Evolutionary conservation across 2,888 invertebrate genomes (phyloP).

Genomic region (Sicus ferrugineus): DNA sequence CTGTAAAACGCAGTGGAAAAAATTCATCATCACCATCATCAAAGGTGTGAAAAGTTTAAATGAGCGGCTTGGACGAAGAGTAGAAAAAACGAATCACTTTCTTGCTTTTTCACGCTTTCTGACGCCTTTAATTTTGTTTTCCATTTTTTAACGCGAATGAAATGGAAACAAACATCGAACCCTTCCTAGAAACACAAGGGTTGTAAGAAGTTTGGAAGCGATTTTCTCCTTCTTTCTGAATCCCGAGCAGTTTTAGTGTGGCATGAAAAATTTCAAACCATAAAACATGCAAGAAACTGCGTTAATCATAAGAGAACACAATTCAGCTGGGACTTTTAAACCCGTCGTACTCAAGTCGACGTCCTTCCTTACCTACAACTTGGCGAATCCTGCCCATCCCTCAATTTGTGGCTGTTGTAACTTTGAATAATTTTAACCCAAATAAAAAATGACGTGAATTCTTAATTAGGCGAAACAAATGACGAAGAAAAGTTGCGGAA

Average conservation of each 20-base stretch:
- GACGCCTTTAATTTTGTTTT: conserved; percentile 19
- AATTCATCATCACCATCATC: conserved; percentile 49
- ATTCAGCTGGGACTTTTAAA: conserved; percentile 27
- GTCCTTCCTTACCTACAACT: background rate
- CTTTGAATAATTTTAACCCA: conserved; percentile 65
- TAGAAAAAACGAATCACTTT: background rate
- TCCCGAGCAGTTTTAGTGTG: background rate
- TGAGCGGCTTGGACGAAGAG: conserved; percentile 41
- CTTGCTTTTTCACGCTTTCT: conserved; percentile 14
- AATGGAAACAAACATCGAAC: background rate
- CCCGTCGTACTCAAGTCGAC: background rate
- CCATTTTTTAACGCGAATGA: background rate
- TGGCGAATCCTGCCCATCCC: background rate
- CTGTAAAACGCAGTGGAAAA: conserved; percentile 2
- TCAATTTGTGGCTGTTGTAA: conserved; percentile 40
- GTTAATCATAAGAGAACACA: conserved; percentile 35
- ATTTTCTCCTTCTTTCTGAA: too few relatives aligned
- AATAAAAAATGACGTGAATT: conserved; percentile 65
- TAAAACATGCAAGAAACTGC: conserved; percentile 28
- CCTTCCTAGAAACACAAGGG: too few relatives aligned
- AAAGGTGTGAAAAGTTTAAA: conserved; percentile 61
- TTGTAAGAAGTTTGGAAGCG: background rate
- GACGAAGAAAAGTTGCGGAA: conserved; percentile 20
- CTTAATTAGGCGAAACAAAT: conserved; percentile 55
- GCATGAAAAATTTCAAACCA: conserved; percentile 21